phyloP scores from a whole-genome alignment of 23 tunicate species.

The Ciona savignyi region DNA sequence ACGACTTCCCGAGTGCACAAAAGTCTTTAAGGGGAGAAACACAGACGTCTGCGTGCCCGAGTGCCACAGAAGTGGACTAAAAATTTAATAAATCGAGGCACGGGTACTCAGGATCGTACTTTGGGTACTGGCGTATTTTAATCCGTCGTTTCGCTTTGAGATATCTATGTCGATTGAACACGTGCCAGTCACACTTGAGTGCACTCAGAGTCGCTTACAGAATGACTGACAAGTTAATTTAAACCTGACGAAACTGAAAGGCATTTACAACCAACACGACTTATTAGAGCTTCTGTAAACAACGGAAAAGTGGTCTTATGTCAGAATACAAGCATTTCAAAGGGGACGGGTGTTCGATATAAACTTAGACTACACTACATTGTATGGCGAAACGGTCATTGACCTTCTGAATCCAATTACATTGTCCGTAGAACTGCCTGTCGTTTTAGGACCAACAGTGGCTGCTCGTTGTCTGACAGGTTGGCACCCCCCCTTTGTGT shows the following conservation, averaged over 20 bases:
- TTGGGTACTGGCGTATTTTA: neutral
- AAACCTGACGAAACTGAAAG: neutral
- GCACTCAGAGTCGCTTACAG: slow-evolving; percentile 11
- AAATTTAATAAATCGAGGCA: neutral
- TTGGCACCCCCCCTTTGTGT: neutral
- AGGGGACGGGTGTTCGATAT: no score
- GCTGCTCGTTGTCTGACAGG: neutral
- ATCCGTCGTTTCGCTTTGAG: neutral
- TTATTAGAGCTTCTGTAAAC: neutral
- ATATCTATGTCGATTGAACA: slow-evolving; percentile 8
- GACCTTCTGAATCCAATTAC: no score
- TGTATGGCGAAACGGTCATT: no score
- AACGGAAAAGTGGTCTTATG: neutral
- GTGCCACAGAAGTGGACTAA: neutral
- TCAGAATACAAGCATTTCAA: no score
- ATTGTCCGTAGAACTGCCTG: no score
- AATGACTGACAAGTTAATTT: slow-evolving; percentile 5
- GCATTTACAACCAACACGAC: neutral
- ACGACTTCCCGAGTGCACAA: no score
- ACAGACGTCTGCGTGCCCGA: neutral
- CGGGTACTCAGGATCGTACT: neutral
- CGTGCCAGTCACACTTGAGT: slow-evolving; percentile 46
- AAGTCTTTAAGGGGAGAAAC: neutral
- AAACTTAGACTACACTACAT: no score
- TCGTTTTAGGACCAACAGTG: no score